Evolutionary conservation across 2,113 vertebrate species (phyloP).

Genomic region (Zapus hudsonius): DNA sequence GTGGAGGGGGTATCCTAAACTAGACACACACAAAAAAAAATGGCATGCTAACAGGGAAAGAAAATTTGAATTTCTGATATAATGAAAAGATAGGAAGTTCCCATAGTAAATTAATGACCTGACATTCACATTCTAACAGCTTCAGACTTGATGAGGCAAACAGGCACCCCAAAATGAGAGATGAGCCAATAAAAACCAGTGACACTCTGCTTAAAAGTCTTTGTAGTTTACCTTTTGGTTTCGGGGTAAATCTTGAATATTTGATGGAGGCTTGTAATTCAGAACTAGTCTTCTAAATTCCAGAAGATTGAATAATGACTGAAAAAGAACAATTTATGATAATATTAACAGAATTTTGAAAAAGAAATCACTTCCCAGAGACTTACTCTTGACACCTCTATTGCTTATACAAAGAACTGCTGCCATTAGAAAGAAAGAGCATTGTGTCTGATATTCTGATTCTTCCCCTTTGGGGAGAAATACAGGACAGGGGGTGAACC

Average conservation of each 20-base stretch:
- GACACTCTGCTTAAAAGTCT: neutral
- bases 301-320: conserved; percentile 92
- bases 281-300: conserved; percentile 98
- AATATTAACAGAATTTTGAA: neutral
- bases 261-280: conserved; percentile 94
- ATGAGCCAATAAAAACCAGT: neutral
- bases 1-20: neutral
- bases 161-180: neutral
- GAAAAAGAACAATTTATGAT: conserved; percentile 75
- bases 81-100: neutral
- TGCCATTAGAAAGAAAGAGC: neutral
- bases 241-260: conserved; percentile 93
- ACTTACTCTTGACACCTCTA: conserved; percentile 22
- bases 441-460: conserved; percentile 20
- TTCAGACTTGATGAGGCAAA: conserved; percentile 13
- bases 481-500: neutral
- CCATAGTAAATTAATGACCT: neutral
- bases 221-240: conserved; percentile 94
- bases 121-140: conserved; percentile 44
- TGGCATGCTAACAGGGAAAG: neutral
- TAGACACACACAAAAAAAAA: neutral
- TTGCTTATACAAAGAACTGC: neutral
- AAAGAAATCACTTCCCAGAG: neutral
- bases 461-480: neutral
- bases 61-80: conserved; percentile 18